Evolutionary conservation across 1,140 invertebrate species (phyloP), one percentile per base, ranked within the genome.

Genomic region (Episyrphus balteatus): DNA sequence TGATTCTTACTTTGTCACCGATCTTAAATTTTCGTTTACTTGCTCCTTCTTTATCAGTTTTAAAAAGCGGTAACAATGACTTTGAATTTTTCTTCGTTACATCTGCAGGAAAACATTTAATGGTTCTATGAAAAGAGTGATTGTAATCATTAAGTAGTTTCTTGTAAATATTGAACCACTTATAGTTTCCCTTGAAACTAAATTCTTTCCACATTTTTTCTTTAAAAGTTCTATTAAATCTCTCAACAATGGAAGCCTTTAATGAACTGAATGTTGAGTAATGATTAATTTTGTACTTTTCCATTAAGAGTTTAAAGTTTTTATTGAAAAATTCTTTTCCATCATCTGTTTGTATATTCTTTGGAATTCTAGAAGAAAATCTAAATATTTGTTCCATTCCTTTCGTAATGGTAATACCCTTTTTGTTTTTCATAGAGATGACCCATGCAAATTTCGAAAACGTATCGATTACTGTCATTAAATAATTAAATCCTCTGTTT

Each of bases 391-490:
- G 19, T 33, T 19, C 18, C 56, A 71, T 61, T 14, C 54, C 59
- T 10, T 46, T 48, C 8, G 48, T 49, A 6, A 68, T 55, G 30
- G 62, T 51, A 51, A 48, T 46, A 34, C 52, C 65, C 42, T 48
- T 69, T 62, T 76, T 76, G 12, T 50, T 62, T 66, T 72, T 72
- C 26, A 75, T 14, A 5, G 70, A 63, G 19, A 62, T 37, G 13
- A 61, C 62, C 63, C 62, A 75, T 15, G 68, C 65, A 56, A 57
- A 70, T n/a, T n/a, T n/a, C n/a, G n/a, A n/a, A n/a, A n/a, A n/a
- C n/a, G n/a, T n/a, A n/a, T n/a, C n/a, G n/a, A 75, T 74, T 6
- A 71, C 58, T 18, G 59, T 66, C 42, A 76, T 51, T 31, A 75
- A 55, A 51, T 70, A 74, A 47, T 64, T 65, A 53, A 55, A 67